Evolutionary conservation across 2,113 vertebrate genomes (phyloP).

Genomic region (Colinus virginianus): DNA sequence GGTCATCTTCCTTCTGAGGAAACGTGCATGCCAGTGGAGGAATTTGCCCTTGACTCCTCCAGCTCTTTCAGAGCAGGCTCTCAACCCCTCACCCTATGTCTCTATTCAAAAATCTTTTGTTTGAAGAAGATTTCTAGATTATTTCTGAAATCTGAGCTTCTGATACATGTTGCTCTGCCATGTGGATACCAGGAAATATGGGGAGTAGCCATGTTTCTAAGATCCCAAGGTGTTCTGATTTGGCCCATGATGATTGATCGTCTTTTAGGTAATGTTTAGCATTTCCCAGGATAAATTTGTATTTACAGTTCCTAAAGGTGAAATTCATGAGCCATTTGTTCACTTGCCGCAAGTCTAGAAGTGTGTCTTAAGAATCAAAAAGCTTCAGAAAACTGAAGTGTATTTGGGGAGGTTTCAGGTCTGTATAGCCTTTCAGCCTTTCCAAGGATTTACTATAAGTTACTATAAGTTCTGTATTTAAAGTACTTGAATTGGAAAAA

Average conservation of each 20-base stretch:
- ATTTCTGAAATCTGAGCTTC: neutral
- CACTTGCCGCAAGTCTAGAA: neutral
- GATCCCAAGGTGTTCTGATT: neutral
- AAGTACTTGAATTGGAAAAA: neutral
- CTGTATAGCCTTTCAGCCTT: neutral
- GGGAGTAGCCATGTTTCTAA: neutral
- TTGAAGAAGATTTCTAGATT: constrained; percentile 7
- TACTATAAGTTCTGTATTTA: neutral
- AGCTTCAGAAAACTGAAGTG: neutral
- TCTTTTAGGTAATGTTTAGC: neutral
- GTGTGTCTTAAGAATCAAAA: neutral
- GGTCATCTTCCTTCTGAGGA: neutral
- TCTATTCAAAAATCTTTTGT: neutral
- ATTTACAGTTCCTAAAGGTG: neutral
- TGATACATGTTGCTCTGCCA: neutral
- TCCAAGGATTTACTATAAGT: neutral
- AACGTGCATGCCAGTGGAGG: neutral
- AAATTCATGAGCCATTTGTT: neutral
- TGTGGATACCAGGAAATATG: constrained; percentile 5
- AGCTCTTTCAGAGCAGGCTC: neutral
- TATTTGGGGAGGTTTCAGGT: neutral
- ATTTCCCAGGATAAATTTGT: neutral
- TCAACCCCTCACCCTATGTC: neutral
- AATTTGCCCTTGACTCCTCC: neutral
- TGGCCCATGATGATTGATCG: neutral